Conservation (phyloP, 2,797 vertebrate genomes). For the Sebastolobus alascanus region DNA sequence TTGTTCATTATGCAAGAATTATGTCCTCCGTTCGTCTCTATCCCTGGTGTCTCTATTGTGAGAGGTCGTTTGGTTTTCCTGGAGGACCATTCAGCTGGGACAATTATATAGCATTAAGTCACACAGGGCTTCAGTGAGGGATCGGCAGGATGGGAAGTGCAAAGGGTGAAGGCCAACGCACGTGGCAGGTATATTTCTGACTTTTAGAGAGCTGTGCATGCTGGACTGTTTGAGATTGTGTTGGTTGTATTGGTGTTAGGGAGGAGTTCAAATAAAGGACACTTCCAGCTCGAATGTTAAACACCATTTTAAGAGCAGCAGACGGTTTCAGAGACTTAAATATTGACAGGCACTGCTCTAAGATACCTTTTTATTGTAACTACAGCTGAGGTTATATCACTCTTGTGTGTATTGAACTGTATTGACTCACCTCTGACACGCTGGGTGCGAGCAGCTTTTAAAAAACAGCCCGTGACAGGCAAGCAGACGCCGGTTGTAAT, state of each 20-base stretch:
- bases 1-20: slow-evolving; percentile 60
- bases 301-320: background rate
- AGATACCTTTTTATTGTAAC: slow-evolving; percentile 37
- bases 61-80: slow-evolving; percentile 58
- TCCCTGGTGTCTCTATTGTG: slow-evolving; percentile 36
- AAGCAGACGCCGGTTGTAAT: slow-evolving; percentile 60
- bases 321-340: slow-evolving; percentile 17
- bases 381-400: slow-evolving; percentile 31
- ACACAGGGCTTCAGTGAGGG: slow-evolving; percentile 12
- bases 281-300: background rate
- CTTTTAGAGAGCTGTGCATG: background rate
- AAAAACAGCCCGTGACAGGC: slow-evolving; percentile 59
- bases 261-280: slow-evolving; percentile 16
- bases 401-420: slow-evolving; percentile 56
- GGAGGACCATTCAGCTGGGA: slow-evolving; percentile 46
- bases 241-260: background rate
- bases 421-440: slow-evolving; percentile 63
- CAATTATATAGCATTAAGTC: slow-evolving; percentile 56
- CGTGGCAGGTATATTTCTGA: background rate
- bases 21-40: slow-evolving; percentile 29
- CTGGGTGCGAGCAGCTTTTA: slow-evolving; percentile 36
- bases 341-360: slow-evolving; percentile 23
- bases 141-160: background rate
- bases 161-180: background rate
- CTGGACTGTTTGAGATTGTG: slow-evolving; percentile 7